Evolutionary conservation across 2,113 vertebrate genomes (phyloP).

Genomic region (zebrafish (Danio rerio)): DNA sequence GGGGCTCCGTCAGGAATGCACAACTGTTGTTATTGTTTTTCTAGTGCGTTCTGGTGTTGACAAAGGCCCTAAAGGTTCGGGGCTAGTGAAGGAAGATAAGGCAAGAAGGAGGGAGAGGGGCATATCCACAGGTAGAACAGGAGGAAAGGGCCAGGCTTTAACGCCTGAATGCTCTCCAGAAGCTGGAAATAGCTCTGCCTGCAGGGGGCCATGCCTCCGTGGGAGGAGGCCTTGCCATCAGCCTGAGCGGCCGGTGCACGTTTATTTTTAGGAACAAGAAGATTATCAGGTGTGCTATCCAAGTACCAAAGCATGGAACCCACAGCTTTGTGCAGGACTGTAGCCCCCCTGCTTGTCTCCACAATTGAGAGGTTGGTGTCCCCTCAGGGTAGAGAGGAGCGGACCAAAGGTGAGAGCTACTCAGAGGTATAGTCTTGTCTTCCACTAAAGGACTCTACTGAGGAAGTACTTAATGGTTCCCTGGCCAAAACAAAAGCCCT

Average conservation of each 20-base stretch:
- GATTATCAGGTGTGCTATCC: conserved; percentile 67
- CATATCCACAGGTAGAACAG: conserved; percentile 55
- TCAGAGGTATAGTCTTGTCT: conserved; percentile 29
- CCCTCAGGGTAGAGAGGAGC: neutral
- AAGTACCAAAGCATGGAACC: neutral
- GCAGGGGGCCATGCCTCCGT: conserved; percentile 23
- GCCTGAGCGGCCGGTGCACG: conserved; percentile 60
- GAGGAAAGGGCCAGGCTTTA: conserved; percentile 42
- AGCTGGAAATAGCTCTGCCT: conserved; percentile 39
- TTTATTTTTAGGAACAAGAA: conserved; percentile 73
- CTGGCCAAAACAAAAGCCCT: conserved; percentile 52
- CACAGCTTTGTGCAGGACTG: neutral
- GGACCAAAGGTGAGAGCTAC: conserved; percentile 26
- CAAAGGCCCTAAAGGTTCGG: conserved; percentile 44
- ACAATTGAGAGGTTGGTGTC: neutral
- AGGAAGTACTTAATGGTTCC: conserved; percentile 57
- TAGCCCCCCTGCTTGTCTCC: neutral
- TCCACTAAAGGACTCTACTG: conserved; percentile 12
- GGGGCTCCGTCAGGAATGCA: conserved; percentile 47
- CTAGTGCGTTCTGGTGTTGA: conserved; percentile 21
- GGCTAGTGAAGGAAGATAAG: conserved; percentile 24
- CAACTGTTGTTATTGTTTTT: conserved; percentile 59
- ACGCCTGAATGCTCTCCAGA: conserved; percentile 17
- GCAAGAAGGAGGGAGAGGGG: conserved; percentile 5
- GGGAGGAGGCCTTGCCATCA: conserved; percentile 47